Evolutionary conservation across 2,888 invertebrate genomes (phyloP).

Genomic region (Diaprepes abbreviatus): DNA sequence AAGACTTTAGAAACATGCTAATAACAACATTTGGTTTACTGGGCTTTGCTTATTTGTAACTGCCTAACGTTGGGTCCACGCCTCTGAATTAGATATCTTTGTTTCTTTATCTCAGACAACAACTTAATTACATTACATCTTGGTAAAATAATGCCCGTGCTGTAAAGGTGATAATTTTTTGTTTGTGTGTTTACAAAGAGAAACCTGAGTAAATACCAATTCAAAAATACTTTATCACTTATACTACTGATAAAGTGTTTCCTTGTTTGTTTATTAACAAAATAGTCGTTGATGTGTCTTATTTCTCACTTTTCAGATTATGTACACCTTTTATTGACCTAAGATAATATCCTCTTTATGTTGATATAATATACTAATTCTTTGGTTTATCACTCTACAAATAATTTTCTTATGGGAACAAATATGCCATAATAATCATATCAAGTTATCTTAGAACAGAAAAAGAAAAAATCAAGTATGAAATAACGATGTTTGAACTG

Average conservation of each 20-base stretch:
- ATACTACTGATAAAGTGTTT: constrained; percentile 60
- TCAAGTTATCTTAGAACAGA: constrained; percentile 13
- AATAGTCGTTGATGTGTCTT: constrained; percentile 56
- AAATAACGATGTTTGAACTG: not conserved
- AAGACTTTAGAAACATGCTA: too few relatives aligned
- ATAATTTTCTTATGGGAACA: constrained; percentile 53
- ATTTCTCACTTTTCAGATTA: constrained; percentile 50
- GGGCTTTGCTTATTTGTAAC: too few relatives aligned
- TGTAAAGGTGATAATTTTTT: constrained; percentile 43
- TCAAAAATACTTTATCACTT: constrained; percentile 57
- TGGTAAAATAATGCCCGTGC: constrained; percentile 39
- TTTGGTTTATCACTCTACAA: constrained; percentile 60
- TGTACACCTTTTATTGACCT: constrained; percentile 58
- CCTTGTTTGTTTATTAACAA: constrained; percentile 59
- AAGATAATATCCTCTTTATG: constrained; percentile 60
- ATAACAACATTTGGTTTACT: too few relatives aligned
- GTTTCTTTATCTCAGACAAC: constrained; percentile 2
- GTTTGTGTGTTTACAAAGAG: constrained; percentile 47
- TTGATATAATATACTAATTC: constrained; percentile 59
- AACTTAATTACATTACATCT: constrained; percentile 13
- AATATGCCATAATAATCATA: constrained; percentile 40
- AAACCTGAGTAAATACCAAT: constrained; percentile 59
- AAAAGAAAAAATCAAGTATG: not conserved
- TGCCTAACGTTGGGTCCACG: too few relatives aligned
- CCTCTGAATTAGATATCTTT: not conserved